Conservation (phyloP, 1,140 invertebrate species). For the Cydia pomonella region DNA sequence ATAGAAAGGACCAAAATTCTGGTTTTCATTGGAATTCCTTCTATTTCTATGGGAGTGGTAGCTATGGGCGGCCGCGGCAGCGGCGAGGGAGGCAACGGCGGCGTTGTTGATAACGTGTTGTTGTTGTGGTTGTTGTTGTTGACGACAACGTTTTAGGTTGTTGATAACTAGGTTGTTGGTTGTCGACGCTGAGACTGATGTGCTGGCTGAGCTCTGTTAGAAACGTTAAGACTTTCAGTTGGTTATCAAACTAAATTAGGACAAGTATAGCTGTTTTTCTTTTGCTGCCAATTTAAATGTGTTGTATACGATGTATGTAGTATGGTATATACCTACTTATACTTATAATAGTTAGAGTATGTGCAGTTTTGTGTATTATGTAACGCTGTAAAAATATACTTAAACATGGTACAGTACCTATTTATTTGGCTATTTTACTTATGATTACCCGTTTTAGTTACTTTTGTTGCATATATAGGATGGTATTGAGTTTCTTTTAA, state of each 20-base stretch:
- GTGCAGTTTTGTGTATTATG: too few species aligned
- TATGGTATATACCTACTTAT: too few species aligned
- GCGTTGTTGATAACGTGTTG: conserved; percentile 79
- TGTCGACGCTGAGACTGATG: conserved; percentile 76
- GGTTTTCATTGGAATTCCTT: conserved; percentile 75
- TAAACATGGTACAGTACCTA: too few species aligned
- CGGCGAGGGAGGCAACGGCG: conserved; percentile 74
- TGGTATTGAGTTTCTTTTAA: too few species aligned
- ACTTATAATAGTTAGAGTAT: too few species aligned
- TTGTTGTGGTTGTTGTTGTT: conserved; percentile 81
- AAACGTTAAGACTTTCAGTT: conserved; percentile 29
- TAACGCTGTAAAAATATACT: too few species aligned
- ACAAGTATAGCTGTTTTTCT: too few species aligned
- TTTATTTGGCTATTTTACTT: too few species aligned
- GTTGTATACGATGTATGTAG: too few species aligned
- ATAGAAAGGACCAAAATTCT: conserved; percentile 63
- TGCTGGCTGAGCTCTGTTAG: conserved; percentile 69
- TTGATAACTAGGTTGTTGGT: conserved; percentile 80
- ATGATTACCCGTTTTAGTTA: too few species aligned
- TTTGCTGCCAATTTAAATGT: too few species aligned
- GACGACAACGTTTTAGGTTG: conserved; percentile 78
- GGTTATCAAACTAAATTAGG: not conserved
- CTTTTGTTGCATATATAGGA: too few species aligned
- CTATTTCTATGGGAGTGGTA: conserved; percentile 75
- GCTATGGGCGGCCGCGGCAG: conserved; percentile 74